Conservation (phyloP, 2,797 vertebrate genomes). For the Sardinella longiceps region DNA sequence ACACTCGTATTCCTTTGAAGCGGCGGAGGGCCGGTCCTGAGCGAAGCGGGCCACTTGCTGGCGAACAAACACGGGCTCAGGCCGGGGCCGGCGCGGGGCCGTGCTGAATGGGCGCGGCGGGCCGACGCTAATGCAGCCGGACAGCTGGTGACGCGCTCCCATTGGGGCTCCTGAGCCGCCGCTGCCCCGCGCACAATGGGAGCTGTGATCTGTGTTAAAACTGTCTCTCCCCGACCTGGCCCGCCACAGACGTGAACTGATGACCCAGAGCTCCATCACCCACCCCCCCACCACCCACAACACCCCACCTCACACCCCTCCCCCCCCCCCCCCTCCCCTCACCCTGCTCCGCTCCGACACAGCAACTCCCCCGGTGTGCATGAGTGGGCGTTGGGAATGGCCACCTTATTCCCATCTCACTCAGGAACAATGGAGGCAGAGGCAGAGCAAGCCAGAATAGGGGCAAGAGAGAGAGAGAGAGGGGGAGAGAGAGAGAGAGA, state of each 20-base stretch:
- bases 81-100: constrained; percentile 70
- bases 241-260: constrained; percentile 67
- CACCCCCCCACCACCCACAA: not conserved
- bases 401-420: constrained; percentile 43
- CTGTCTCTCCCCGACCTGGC: constrained; percentile 73
- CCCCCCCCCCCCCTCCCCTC: not conserved
- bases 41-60: constrained; percentile 63
- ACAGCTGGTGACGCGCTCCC: constrained; percentile 83
- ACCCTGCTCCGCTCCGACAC: not conserved
- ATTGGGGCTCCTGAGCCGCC: constrained; percentile 83
- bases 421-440: constrained; percentile 40
- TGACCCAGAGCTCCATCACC: constrained; percentile 64
- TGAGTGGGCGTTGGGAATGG: constrained; percentile 60
- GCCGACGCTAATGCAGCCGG: constrained; percentile 81
- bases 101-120: constrained; percentile 81
- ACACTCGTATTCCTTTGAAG: constrained; percentile 78
- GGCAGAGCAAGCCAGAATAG: not conserved
- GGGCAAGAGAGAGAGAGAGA: not conserved
- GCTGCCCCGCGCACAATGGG: constrained; percentile 77
- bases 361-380: constrained; percentile 34
- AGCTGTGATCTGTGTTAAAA: constrained; percentile 84
- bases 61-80: constrained; percentile 75
- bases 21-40: constrained; percentile 56
- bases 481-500: not conserved
- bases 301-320: not conserved